Evolutionary conservation across 2,113 vertebrate genomes (phyloP), one percentile per base, ranked within the genome.

Genomic region (Cichladusa arquata): DNA sequence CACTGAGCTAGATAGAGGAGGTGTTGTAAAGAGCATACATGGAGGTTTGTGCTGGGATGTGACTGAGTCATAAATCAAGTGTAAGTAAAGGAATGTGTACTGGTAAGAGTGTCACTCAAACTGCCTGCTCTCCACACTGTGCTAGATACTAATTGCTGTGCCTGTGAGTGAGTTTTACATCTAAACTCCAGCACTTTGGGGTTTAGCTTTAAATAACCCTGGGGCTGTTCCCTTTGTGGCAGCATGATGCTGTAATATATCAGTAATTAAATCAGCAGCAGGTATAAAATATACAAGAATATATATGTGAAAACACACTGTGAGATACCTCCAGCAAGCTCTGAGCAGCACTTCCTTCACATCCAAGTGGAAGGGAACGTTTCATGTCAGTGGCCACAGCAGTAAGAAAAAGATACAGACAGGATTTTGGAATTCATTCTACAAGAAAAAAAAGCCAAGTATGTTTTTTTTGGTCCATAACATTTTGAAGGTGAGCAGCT

Each of bases 311-410:
- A 73, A 36, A 71, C 11, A 88, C 13, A 28, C 26, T 28, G 28
- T 42, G 20, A 74, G 7, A 9, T 24, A 36, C 5, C 28, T 85
- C 11, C 48, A 65, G 28, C 33, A 56, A 80, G 4, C 11, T 77
- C 23, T 78, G 58, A 89, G 33, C 6, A 66, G 33, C 18, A 11
- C 14, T 26, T 47, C 18, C 11, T 53, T 47, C 58, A 78, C 16
- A 20, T 5, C 22, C 0, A 0, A 0, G 1, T 36, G 28, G 61
- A 45, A 56, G 14, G 11, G 18, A 53, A 45, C 9, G 1, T 29
- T 89, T 66, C 14, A 23, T 14, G 13, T 26, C 56, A 58, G 50
- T 54, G 16, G 15, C 6, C 19, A 53, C 8, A 54, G 19, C 40
- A 72, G 13, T 45, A 61, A 79, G 18, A 70, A 88, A 87, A 71